These are phyloP conservation scores for Mesaphorura yosii DNA, from an alignment of 1,140 invertebrate genomes.

Conservation along the genomic window DNA sequence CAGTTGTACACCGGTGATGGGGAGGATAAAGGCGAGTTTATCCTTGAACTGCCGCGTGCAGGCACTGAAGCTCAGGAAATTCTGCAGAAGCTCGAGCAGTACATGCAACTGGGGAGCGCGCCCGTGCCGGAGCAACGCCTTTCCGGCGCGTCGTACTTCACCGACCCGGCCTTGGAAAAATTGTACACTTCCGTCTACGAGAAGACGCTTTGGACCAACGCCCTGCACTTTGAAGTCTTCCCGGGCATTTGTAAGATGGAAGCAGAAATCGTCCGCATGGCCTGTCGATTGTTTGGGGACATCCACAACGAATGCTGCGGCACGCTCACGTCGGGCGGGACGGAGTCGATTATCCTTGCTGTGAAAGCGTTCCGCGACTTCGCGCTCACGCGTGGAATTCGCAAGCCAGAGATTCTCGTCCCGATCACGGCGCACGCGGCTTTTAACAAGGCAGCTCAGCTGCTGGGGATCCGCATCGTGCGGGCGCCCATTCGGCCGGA, in stretches of 20 bases:
- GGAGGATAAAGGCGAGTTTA: conserved; percentile 27
- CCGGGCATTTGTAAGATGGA: conserved; percentile 98
- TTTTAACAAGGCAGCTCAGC: conserved; percentile 91
- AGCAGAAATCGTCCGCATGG: conserved; percentile 86
- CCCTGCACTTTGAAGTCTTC: conserved; percentile 91
- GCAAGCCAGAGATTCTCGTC: conserved; percentile 77
- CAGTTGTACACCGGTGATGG: conserved; percentile 46
- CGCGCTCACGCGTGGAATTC: conserved; percentile 65
- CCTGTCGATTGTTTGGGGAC: conserved; percentile 78
- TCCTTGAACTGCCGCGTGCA: conserved; percentile 51
- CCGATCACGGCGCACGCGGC: conserved; percentile 86
- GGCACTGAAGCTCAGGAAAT: conserved; percentile 52
- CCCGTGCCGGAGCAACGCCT: conserved; percentile 39
- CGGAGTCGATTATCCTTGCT: conserved; percentile 93
- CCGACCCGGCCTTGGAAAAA: conserved; percentile 53
- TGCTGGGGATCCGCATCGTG: conserved; percentile 67
- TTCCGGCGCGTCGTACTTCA: conserved; percentile 80
- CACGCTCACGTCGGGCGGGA: conserved; percentile 90
- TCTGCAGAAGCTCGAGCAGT: conserved; percentile 50
- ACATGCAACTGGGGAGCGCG: conserved; percentile 51
- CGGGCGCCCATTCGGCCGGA: conserved; percentile 64
- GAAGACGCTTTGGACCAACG: conserved; percentile 86
- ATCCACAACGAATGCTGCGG: conserved; percentile 67
- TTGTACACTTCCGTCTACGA: conserved; percentile 72
- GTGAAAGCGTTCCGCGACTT: conserved; percentile 91